Evolutionary conservation across 1,140 invertebrate genomes (phyloP), one percentile per base, ranked within the genome.

Genomic region (Drosophila varians): DNA sequence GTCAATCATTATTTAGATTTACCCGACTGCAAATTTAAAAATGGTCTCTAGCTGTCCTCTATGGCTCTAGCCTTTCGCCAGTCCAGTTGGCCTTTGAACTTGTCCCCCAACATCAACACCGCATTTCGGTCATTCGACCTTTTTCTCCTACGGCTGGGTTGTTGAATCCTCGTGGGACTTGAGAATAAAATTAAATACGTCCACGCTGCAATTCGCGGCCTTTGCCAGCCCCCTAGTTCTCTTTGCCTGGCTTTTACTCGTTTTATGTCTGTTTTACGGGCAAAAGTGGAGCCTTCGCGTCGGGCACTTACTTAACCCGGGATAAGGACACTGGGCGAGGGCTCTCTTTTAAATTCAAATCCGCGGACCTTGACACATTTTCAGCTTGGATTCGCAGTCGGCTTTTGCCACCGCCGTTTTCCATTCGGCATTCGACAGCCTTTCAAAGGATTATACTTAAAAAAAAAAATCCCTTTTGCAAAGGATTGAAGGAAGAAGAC

Each of bases 321-420:
- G 77, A 80, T 80, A 80, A 80, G 65, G 65, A 69, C 65, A 40
- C n/a, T 47, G 23, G 46, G 36, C 52, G 23, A 57, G 56, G 38
- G 43, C 68, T 49, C 45, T 31, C 56, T 62, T 51, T 31, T 56
- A 74, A 54, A 84, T 78, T 77, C 74, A 83, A 84, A 84, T 83
- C 71, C 71, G 70, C 48, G 45, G 68, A 86, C 80, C 80, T 86
- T 86, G 80, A 86, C 80, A 86, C 77, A 86, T 87, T 84, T 84
- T 38, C 51, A 65, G 56, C 58, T 78, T 75, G 65, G 64, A 56
- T 70, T 62, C 38, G 62, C 56, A 56, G 21, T 73, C 53, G 62
- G 47, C 72, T 51, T 76, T 74, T 55, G 34, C 21, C 43, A 38
- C 42, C 26, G 19, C 28, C 26, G 26, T 28, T 28, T 28, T 28